These are phyloP conservation scores for Hydrolagus colliei DNA, from an alignment of 2,797 vertebrate genomes.

Conservation along the genomic window DNA sequence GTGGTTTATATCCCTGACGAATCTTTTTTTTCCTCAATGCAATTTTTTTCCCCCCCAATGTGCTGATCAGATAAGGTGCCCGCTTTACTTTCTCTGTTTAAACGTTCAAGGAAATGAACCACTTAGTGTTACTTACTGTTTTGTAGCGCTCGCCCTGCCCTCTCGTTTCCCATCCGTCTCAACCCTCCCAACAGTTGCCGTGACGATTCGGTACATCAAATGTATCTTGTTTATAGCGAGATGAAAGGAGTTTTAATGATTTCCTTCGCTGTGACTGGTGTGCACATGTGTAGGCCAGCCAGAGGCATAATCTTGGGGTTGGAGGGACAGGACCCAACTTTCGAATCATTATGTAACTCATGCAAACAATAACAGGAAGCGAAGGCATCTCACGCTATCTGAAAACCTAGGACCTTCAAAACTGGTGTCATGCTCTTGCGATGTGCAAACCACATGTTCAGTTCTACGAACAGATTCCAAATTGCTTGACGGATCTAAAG, in stretches of 20 bases:
- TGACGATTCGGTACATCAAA: conserved; percentile 18
- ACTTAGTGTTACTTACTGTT: background rate
- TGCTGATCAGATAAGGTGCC: background rate
- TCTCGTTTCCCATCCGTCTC: too few relatives aligned
- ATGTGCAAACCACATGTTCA: background rate
- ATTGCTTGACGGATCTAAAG: background rate
- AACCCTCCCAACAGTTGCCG: background rate
- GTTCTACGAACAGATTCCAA: background rate
- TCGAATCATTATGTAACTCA: conserved; percentile 15
- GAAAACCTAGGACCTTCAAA: background rate
- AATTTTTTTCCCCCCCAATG: background rate
- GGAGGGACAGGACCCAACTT: background rate
- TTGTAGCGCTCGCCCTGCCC: background rate
- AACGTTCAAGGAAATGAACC: background rate
- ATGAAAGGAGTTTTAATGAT: conserved; percentile 25
- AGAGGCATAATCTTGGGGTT: background rate
- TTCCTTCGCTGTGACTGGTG: conserved; percentile 16
- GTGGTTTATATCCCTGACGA: background rate
- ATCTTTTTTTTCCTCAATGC: background rate
- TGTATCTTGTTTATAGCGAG: conserved; percentile 19
- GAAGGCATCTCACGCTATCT: conserved; percentile 27
- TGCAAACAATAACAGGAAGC: conserved; percentile 27
- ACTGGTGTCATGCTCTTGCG: background rate
- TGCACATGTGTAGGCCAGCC: conserved; percentile 10
- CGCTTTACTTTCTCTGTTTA: background rate